Evolutionary conservation across 2,888 invertebrate genomes (phyloP), one percentile per base, ranked within the genome.

Genomic region (Sipha maydis): DNA sequence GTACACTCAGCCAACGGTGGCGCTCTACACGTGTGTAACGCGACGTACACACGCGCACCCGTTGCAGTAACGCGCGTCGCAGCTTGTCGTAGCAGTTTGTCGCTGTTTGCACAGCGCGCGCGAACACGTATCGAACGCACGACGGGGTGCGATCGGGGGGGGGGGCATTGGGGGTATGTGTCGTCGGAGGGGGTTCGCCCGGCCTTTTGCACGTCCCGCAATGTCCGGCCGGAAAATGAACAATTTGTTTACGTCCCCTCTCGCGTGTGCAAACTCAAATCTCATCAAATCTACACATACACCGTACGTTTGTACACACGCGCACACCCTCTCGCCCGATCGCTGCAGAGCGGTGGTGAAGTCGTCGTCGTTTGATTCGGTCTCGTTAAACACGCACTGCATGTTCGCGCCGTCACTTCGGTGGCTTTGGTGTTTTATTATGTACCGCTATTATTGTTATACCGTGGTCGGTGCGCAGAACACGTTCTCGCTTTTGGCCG

Each of bases 201-300:
- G 56, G 73, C 19, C 34, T 48, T 73, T 75, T 80, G 56, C 80
- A 86, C 86, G 86, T 80, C 86, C 80, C 86, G 86, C 86, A 79
- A 75, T 61, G 80, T 80, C 86, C 86, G 86, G 73, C 67, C 86
- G 86, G 86, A 73, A 86, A 86, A 86, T 56, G 73, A 80, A 86
- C 86, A 80, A 86, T 86, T 80, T 80, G 85, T 85, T 85, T 78
- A 71, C 78, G 11, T 41, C 28, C 71, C 31, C 19, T 25, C 31
- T 38, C 34, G 14, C 25, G 71, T 25, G 82, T 34, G 83, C n/a
- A 54, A 73, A 83, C 77, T 38, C 31, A 77, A 77, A 77, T 85
- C 85, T n/a, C 85, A 67, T 85, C 76, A 41, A 34, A 83, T 83
- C 75, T n/a, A 11, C 75, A 61, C 75, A 28, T 25, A 69, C 28